Base-by-base conservation (phyloP, 2,888 invertebrate species). In the Microctonus aethiopoides region DNA sequence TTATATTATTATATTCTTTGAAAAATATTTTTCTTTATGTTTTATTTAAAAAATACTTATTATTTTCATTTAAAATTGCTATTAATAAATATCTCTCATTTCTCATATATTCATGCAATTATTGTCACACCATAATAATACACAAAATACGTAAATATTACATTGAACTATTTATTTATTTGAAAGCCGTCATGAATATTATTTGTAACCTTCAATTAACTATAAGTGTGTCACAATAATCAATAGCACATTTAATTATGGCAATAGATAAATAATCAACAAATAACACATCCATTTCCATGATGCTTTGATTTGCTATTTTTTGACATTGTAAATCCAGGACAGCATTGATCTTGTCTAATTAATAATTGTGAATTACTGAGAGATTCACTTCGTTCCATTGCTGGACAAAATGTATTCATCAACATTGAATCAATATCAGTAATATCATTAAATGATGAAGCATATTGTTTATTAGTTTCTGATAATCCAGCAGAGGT, bases 331-430 rank as follows among this genome's bases (percentile, higher is more conserved):
- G 86, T 85, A 73, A 89, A 89, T 7, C 88, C 87, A 0, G 89
- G 87, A 79, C 89, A 89, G 71, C 89, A 89, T 46, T 88, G 89
- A 67, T 88, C 88, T 52, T 87, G 86, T 2, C 83, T 83, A 22
- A 75, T 54, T 24, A 80, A 36, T 63, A 81, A 73, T 65, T 83
- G 81, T 2, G 81, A 76, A 77, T 82, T 72, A 68, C 75, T 67
- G 73, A 79, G 51, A 79, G 70, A 73, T 52, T 74, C 86, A 29
- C 73, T 75, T 29, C 51, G 73, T 29, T 77, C 72, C 26, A 64
- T 62, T 9, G 68, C 66, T 6, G 61, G 68, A 10, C 67, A 74
- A 69, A 70, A 74, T 36, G 75, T 71, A 34, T 62, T 62, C 24
- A 61, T 65, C 6, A 26, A 67, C 11, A 60, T 20, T 24, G 36